A percentile compares a stretch with the other conserved stretches of the same genome.
phyloP scores from a whole-genome alignment of 2,888 invertebrate genomes.

The Gymnoscelis rufifasciata region DNA sequence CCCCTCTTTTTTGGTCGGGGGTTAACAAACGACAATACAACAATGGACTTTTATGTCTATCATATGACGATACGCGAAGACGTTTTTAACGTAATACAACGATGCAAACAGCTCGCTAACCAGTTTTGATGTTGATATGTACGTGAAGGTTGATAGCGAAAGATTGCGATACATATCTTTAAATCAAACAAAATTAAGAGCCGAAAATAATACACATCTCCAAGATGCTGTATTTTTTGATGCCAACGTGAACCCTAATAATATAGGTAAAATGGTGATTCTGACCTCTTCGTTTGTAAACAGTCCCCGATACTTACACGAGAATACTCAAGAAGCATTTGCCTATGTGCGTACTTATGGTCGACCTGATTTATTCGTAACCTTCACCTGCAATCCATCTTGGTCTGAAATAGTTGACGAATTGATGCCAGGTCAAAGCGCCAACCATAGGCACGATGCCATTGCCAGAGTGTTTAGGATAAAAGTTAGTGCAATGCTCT shows the following conservation, averaged over 20 bases:
- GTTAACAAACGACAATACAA: constrained; percentile 18
- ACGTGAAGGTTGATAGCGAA: constrained; percentile 26
- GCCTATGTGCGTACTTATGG: not conserved
- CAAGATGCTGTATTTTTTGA: constrained; percentile 23
- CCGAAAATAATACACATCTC: constrained; percentile 27
- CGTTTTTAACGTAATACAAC: no score
- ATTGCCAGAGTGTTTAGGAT: not conserved
- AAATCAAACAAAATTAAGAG: constrained; percentile 19
- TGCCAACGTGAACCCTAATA: not conserved
- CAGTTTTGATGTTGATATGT: constrained; percentile 24
- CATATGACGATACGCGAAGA: constrained; percentile 28
- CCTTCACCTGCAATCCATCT: not conserved
- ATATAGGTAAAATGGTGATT: not conserved
- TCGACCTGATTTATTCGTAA: not conserved
- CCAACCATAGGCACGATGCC: not conserved
- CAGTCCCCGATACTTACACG: not conserved
- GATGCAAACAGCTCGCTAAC: no score
- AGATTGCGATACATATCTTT: constrained; percentile 20
- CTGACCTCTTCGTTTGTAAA: not conserved
- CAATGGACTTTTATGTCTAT: constrained; percentile 31
- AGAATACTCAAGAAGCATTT: not conserved
- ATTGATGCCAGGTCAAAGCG: not conserved
- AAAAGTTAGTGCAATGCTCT: not conserved
- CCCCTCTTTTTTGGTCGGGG: no score
- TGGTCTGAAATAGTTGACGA: not conserved